Base-by-base conservation (phyloP, 2,797 vertebrate genomes). In the Phaenicophaeus curvirostris region DNA sequence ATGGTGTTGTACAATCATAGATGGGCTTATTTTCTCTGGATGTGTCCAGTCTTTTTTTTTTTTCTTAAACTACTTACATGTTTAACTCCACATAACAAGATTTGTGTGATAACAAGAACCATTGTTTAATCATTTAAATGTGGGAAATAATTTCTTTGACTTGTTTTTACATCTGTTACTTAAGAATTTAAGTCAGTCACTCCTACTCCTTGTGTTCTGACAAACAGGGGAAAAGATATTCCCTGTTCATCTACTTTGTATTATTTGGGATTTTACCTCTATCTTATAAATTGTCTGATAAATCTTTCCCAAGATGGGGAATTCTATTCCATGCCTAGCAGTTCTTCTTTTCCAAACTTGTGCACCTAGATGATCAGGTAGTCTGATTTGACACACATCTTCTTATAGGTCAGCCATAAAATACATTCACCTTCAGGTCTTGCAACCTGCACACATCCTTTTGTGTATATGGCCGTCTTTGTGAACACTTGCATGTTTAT, bases 1-100 rank as follows among this genome's bases (percentile, higher is more conserved):
- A 0, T 30, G 21, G 20, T 77, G 13, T n/a, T 75, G 13, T 51
- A 15, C 33, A 54, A 37, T 65, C 25, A 35, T 1, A 3, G 5
- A 57, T 62, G 17, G 41, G 50, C 10, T 2, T 72, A 23, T 35
- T 86, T 93, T 84, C 33, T 58, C 15, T 90, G 57, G 18, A 39
- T 1, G 0, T 68, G 9, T 80, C 11, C 20, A 24, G 13, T 67
- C 44, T 68, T 84, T 28, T 4, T 53, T 53, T 39, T 39, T 83
- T 84, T 75, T 51, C 11, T 50, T 81, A 81, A 84, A 46, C 24
- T 11, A 41, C 15, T 57, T 67, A 6, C 4, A 58, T 67, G 63
- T 73, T 87, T 21, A 69, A 37, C 30, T 92, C 12, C 8, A 42
- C 25, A 55, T n/a, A n/a, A n/a, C n/a, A n/a, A n/a, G n/a, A n/a